Conservation (phyloP, 2,113 vertebrate genomes). For the Elaphurus davidianus region DNA sequence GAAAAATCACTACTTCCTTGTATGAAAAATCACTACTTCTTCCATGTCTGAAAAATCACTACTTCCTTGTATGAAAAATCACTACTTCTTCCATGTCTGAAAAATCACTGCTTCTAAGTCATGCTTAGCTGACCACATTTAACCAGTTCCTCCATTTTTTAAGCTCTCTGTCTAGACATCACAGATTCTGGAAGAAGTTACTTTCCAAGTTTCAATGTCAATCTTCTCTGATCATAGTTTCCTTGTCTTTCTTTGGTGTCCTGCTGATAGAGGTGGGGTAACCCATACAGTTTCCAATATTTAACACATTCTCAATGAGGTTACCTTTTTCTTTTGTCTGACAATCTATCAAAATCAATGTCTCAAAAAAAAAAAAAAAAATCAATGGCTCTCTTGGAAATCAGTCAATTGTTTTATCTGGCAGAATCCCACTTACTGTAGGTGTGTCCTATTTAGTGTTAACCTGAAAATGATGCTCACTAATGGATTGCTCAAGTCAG, state of each 20-base stretch:
- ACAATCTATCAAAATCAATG: conserved; percentile 8
- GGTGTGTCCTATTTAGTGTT: background rate
- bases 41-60: too few relatives aligned
- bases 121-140: background rate
- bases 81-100: background rate
- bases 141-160: background rate
- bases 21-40: too few relatives aligned
- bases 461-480: background rate
- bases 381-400: background rate
- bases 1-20: background rate
- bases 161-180: background rate
- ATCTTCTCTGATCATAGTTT: background rate
- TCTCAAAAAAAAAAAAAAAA: conserved; percentile 10
- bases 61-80: too few relatives aligned
- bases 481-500: background rate
- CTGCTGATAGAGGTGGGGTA: background rate
- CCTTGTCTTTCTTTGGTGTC: background rate
- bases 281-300: background rate
- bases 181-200: conserved; percentile 45
- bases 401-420: background rate
- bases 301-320: background rate
- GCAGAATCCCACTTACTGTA: background rate
- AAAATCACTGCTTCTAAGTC: background rate
- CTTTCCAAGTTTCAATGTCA: background rate
- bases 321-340: background rate